Conservation (phyloP, 2,113 vertebrate species). For the Apistogramma diplotaenia region DNA sequence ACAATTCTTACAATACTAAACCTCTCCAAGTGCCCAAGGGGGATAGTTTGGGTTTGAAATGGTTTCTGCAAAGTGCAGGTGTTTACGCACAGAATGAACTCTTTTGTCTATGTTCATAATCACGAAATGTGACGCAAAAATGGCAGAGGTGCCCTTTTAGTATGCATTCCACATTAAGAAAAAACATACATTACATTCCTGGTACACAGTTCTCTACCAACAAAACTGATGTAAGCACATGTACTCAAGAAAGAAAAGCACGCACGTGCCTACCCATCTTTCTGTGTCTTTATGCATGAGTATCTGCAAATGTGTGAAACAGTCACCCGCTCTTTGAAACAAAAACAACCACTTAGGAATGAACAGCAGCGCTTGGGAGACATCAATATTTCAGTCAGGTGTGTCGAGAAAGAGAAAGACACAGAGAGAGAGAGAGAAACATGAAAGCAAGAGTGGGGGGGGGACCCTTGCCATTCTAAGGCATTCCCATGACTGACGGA, state of each 20-base stretch:
- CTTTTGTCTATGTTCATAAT: not conserved
- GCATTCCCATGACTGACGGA: conserved; percentile 58
- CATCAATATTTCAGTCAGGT: conserved; percentile 77
- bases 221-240: not conserved
- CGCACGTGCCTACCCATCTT: not conserved
- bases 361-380: conserved; percentile 60
- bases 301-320: conserved; percentile 2
- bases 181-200: not conserved
- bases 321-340: conserved; percentile 51
- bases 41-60: not conserved
- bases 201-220: not conserved
- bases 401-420: conserved; percentile 57
- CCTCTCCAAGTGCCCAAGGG: not conserved
- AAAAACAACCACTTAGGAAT: conserved; percentile 71
- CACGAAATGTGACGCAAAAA: not conserved
- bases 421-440: conserved; percentile 13
- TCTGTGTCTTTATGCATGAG: conserved; percentile 7
- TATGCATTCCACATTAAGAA: not conserved
- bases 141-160: not conserved
- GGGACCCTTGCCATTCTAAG: conserved; percentile 55
- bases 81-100: not conserved
- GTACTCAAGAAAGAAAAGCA: not conserved
- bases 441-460: conserved; percentile 45
- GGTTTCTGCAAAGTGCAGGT: not conserved
- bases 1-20: not conserved